Percentiles rank a stretch among this genome's conserved stretches.
These are phyloP conservation scores for Aix galericulata DNA, from an alignment of 2,113 vertebrate genomes.

Conservation along the genomic window DNA sequence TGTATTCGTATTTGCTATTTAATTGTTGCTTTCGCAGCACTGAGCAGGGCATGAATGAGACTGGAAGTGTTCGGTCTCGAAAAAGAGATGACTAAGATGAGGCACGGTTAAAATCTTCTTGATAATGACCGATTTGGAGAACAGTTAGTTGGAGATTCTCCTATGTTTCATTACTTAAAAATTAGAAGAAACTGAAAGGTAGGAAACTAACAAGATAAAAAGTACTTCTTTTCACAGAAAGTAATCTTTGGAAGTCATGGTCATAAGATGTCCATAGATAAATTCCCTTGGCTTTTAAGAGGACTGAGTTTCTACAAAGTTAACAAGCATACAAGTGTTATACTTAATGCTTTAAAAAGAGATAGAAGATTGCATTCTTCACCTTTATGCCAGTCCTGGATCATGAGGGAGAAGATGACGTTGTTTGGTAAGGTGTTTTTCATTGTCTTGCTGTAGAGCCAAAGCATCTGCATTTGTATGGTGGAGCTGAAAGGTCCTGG, in stretches of 20 bases:
- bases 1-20: background rate
- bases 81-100: background rate
- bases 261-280: accelerated
- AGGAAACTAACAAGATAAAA: background rate
- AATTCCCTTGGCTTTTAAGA: background rate
- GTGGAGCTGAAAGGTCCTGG: background rate
- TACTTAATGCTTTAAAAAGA: background rate
- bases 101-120: background rate
- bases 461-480: accelerated
- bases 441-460: background rate
- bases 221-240: background rate
- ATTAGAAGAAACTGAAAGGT: background rate
- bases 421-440: background rate
- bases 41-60: background rate
- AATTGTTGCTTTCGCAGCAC: conserved; percentile 13
- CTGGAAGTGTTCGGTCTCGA: background rate
- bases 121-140: conserved; percentile 3
- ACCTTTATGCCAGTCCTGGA: background rate
- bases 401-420: background rate
- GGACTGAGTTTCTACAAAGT: background rate
- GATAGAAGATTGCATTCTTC: background rate
- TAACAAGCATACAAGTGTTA: background rate
- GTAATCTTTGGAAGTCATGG: background rate
- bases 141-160: conserved; percentile 9
- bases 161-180: background rate